phyloP scores from a whole-genome alignment of 35 echinoderm and acorn worm genomes.

The Diadema setosum region DNA sequence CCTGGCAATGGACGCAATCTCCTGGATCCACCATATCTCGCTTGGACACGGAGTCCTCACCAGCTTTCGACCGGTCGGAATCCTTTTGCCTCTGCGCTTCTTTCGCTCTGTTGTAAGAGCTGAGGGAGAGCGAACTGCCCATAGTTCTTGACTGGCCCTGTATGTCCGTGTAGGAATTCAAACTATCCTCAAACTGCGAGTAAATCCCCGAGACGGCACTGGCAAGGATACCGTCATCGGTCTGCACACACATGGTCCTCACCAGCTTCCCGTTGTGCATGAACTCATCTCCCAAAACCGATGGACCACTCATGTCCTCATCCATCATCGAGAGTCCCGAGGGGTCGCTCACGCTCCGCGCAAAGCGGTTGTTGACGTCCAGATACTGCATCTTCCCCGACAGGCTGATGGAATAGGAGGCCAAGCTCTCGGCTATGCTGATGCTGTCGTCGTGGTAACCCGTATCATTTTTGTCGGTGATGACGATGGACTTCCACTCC shows the following conservation, averaged over 20 bases:
- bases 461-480: conserved; percentile 11
- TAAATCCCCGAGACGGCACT: neutral
- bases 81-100: no score
- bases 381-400: neutral
- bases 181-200: neutral
- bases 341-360: neutral
- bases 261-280: conserved; percentile 5
- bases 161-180: neutral
- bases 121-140: neutral
- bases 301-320: neutral
- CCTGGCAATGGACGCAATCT: neutral
- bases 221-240: neutral
- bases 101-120: neutral
- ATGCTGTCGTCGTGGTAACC: neutral
- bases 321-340: neutral
- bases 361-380: neutral
- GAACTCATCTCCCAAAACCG: conserved; percentile 6
- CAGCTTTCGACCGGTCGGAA: no score
- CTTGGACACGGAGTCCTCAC: neutral
- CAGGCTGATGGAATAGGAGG: conserved; percentile 8
- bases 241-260: conserved; percentile 2
- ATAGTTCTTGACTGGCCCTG: neutral
- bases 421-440: conserved; percentile 27
- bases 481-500: conserved; percentile 68
- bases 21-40: neutral